Evolutionary conservation across 1,140 invertebrate species (phyloP).

Genomic region (Probaryconus sp.): DNA sequence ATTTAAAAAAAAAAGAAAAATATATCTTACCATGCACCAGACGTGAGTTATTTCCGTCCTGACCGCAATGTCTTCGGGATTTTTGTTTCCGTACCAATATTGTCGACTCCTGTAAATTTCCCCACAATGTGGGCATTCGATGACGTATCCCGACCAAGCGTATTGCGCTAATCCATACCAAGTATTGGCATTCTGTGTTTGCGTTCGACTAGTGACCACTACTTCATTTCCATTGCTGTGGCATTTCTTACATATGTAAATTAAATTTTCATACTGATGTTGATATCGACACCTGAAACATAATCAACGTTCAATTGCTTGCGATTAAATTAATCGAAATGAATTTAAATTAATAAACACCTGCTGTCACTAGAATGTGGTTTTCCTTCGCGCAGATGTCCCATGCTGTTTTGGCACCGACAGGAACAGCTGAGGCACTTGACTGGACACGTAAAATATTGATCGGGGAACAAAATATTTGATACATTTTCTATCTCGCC

Average conservation of each 20-base stretch:
- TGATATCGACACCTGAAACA: conserved; percentile 82
- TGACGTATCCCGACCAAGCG: conserved; percentile 89
- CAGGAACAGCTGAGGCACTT: conserved; percentile 86
- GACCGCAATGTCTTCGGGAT: conserved; percentile 84
- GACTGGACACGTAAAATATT: conserved; percentile 88
- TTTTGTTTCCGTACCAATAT: conserved; percentile 91
- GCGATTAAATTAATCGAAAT: conserved; percentile 21
- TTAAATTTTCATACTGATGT: conserved; percentile 88
- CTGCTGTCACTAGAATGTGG: conserved; percentile 79
- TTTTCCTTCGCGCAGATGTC: conserved; percentile 84
- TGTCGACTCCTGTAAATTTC: conserved; percentile 89
- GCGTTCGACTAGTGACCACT: conserved; percentile 81
- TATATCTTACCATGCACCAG: conserved; percentile 85
- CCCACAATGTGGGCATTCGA: conserved; percentile 89
- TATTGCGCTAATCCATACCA: conserved; percentile 87
- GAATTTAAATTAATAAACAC: conserved; percentile 76
- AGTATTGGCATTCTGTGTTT: conserved; percentile 82
- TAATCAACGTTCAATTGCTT: conserved; percentile 7
- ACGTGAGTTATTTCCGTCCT: conserved; percentile 86
- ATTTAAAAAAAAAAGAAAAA: conserved; percentile 14
- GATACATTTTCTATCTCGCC: conserved; percentile 82
- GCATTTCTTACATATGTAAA: conserved; percentile 85
- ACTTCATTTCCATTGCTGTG: conserved; percentile 81
- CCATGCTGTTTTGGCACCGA: conserved; percentile 87
- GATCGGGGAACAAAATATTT: conserved; percentile 85